phyloP scores from a whole-genome alignment of 2,113 vertebrate genomes.

The Neogale vison region DNA sequence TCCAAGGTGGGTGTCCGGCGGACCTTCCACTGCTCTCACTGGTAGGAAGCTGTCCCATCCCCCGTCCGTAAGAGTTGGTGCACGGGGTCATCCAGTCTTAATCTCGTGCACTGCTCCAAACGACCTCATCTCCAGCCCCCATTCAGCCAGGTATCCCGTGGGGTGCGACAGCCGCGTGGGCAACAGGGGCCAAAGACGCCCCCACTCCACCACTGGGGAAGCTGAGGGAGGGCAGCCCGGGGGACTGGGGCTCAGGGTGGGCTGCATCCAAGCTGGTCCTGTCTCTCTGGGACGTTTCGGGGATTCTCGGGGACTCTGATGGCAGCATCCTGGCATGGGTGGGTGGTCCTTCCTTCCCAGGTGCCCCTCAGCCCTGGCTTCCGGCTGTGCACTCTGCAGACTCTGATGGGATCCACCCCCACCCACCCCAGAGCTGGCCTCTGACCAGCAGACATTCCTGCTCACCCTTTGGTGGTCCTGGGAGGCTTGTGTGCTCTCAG shows the following conservation, averaged over 20 bases:
- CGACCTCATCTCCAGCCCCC: no score
- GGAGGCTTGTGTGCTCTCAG: not conserved
- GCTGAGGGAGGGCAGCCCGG: not conserved
- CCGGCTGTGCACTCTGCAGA: not conserved
- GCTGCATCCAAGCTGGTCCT: not conserved
- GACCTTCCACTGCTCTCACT: no score
- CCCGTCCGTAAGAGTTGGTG: no score
- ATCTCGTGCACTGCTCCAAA: no score
- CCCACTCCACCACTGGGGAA: not conserved
- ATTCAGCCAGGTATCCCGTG: not conserved
- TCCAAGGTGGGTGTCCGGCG: no score
- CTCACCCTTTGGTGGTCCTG: no score
- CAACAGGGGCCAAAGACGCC: fast-evolving
- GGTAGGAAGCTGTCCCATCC: no score
- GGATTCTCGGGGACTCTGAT: not conserved
- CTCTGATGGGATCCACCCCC: no score
- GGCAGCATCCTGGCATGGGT: not conserved
- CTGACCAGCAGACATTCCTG: no score
- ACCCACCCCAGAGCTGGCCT: no score
- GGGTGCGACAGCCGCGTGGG: not conserved
- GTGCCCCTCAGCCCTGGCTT: not conserved
- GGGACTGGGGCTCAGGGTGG: not conserved
- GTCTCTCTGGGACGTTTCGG: not conserved
- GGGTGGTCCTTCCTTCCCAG: not conserved
- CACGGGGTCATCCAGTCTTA: no score